phyloP scores from a whole-genome alignment of 2,113 vertebrate species.

The Brachypodius melanocephalos region DNA sequence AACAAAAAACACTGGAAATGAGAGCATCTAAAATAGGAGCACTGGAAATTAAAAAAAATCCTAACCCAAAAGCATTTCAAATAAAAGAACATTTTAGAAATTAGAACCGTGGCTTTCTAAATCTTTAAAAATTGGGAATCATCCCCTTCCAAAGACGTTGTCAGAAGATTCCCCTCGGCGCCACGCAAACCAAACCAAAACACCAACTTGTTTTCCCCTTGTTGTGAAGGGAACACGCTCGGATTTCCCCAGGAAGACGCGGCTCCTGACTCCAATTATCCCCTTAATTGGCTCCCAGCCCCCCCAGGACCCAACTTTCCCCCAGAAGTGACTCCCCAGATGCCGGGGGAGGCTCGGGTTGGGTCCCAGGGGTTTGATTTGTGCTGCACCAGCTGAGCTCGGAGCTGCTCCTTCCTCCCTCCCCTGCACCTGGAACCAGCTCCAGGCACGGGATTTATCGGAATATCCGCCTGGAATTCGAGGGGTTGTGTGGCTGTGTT shows the following conservation, averaged over 20 bases:
- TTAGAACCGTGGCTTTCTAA: neutral
- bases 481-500: neutral
- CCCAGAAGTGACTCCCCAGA: neutral
- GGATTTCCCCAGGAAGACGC: neutral
- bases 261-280: conserved; percentile 34
- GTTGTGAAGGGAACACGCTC: neutral
- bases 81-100: neutral
- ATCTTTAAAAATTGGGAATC: neutral
- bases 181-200: neutral
- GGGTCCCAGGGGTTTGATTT: neutral
- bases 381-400: neutral
- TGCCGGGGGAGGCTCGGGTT: neutral
- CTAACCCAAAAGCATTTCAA: neutral
- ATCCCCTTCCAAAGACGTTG: neutral
- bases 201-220: neutral
- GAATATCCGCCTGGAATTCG: neutral
- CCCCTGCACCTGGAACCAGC: neutral
- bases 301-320: neutral
- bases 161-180: neutral
- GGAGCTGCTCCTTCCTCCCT: neutral
- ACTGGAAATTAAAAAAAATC: too few species aligned
- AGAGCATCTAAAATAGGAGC: neutral
- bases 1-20: neutral
- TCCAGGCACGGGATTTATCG: rapidly evolving
- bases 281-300: conserved; percentile 1